phyloP scores from a whole-genome alignment of 35 echinoderm and acorn worm species.

The Apostichopus japonicus region DNA sequence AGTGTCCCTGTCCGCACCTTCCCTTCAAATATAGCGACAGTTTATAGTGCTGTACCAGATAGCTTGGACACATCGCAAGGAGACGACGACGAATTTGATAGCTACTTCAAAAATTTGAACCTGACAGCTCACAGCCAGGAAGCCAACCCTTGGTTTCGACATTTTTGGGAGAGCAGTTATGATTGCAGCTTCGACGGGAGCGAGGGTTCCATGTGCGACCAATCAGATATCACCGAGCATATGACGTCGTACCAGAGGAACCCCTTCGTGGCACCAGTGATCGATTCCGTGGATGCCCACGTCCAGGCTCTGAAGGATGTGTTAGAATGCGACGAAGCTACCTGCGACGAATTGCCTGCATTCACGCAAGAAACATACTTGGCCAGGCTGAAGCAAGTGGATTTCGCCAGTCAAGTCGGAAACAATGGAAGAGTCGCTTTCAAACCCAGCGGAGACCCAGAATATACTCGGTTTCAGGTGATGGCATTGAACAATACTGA shows the following conservation, averaged over 20 bases:
- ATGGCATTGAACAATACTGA: background rate
- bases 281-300: constrained; percentile 24
- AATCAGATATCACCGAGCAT: background rate
- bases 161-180: constrained; percentile 40
- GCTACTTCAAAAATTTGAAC: constrained; percentile 28
- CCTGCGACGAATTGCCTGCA: background rate
- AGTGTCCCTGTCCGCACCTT: background rate
- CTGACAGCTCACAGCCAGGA: background rate
- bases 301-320: background rate
- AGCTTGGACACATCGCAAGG: background rate
- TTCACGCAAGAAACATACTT: background rate
- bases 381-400: background rate
- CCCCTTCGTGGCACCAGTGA: background rate
- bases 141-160: constrained; percentile 30
- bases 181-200: constrained; percentile 3
- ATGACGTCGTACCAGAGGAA: background rate
- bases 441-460: constrained; percentile 23
- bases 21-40: background rate
- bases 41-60: constrained; percentile 25
- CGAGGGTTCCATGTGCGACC: background rate
- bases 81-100: constrained; percentile 20
- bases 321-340: background rate
- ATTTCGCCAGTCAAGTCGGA: background rate
- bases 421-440: background rate
- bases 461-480: background rate